Base-by-base conservation (phyloP, 2,888 invertebrate genomes). In the Phortica okadai region DNA sequence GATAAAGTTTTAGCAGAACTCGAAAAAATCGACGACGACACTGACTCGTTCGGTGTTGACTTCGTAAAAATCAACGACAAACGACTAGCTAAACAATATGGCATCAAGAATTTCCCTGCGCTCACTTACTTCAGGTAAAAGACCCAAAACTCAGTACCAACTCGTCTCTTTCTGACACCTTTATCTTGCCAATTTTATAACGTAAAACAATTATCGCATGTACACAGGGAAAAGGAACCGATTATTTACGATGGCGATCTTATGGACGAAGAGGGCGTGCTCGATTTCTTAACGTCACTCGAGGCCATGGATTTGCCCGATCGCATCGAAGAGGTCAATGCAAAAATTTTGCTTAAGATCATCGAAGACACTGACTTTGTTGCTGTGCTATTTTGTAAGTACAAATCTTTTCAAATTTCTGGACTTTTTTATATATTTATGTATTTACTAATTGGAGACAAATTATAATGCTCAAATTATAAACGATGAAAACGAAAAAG, bases 1-100 rank as follows among this genome's bases (percentile, higher is more conserved):
- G 97, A 97, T 93, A 96, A 95, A 92, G 97, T 97, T 90, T 93
- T 97, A 92, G 96, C 95, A 89, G 97, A 97, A 92, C 93, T 97
- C 91, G 97, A 97, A 93, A 97, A 97, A 92, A 97, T 98, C 91
- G 97, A 97, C 93, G 97, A 97, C 93, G 97, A 98, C 93, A 97
- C 97, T 84, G 97, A 97, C 93, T 95, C 95, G 75, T 97, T 97
- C 92, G 97, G 97, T 89, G 97, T 98, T 89, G 97, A 97, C 93
- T 97, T 98, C 93, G 97, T 98, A 88, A 98, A 97, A 93, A 97
- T 97, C 92, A 97, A 97, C 94, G 97, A 98, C 93, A 97, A 97
- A 94, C 95, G 97, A 93, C 94, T 97, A 90, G 98, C 98, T 84
- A 97, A 98, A 92, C 97, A 98, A 91, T 97, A 98, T 94, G 98